Percentiles rank a stretch among this genome's conserved stretches.
These are phyloP conservation scores for Melitaea cinxia DNA, from an alignment of 1,140 invertebrate species.

Conservation along the genomic window DNA sequence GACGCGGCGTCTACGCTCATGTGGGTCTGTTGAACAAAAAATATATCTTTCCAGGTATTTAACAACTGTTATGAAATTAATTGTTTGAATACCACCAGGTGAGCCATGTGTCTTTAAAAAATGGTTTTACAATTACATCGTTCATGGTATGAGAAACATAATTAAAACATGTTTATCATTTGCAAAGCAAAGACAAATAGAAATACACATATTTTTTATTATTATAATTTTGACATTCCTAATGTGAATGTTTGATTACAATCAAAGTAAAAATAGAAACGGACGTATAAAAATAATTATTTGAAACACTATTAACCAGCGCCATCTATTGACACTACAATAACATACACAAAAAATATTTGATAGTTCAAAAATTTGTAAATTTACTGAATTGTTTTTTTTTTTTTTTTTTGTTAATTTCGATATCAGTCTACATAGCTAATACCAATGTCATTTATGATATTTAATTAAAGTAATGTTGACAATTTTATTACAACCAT, in stretches of 20 bases:
- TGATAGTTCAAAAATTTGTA: no score
- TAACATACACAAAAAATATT: background rate
- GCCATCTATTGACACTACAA: slow-evolving; percentile 18
- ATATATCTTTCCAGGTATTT: slow-evolving; percentile 27
- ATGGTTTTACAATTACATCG: slow-evolving; percentile 21
- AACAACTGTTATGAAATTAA: slow-evolving; percentile 33
- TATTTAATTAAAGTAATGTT: no score
- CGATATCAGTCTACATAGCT: no score
- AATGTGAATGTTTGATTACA: no score
- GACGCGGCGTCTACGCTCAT: slow-evolving; percentile 39
- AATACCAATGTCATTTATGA: no score
- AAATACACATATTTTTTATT: background rate
- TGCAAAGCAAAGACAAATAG: background rate
- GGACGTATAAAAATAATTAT: no score
- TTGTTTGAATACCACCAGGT: slow-evolving; percentile 20
- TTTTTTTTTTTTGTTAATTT: no score
- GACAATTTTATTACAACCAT: no score
- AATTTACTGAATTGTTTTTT: slow-evolving; percentile 2
- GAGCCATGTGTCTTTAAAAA: slow-evolving; percentile 34
- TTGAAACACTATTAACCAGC: background rate
- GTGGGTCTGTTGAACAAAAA: slow-evolving; percentile 24
- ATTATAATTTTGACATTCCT: background rate
- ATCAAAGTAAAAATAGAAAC: no score
- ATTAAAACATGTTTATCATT: background rate
- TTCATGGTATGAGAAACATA: background rate